phyloP scores from a whole-genome alignment of 1,140 invertebrate genomes.

The Drosophila pruinosa region DNA sequence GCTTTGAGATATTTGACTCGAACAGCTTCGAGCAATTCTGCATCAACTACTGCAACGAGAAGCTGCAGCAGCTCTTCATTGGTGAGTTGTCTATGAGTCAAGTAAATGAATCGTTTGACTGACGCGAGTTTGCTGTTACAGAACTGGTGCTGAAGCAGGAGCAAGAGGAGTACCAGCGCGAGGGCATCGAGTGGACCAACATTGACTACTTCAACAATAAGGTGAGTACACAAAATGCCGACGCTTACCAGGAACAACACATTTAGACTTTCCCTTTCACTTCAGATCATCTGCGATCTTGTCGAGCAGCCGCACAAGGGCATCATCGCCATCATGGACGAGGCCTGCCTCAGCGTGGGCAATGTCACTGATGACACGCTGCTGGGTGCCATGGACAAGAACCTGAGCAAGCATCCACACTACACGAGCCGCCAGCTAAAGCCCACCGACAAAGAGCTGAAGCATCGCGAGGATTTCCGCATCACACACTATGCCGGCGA shows the following conservation, averaged over 20 bases:
- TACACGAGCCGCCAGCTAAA: slow-evolving; percentile 94
- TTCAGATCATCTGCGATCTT: slow-evolving; percentile 93
- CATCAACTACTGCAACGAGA: slow-evolving; percentile 99
- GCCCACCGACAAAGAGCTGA: slow-evolving; percentile 91
- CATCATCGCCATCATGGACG: slow-evolving; percentile 96
- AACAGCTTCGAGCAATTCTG: slow-evolving; percentile 98
- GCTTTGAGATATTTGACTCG: slow-evolving; percentile 97
- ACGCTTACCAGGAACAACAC: not conserved
- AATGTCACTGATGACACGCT: slow-evolving; percentile 96
- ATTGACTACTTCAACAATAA: slow-evolving; percentile 97
- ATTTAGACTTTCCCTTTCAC: not conserved
- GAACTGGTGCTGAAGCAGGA: slow-evolving; percentile 97
- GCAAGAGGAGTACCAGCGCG: slow-evolving; percentile 96
- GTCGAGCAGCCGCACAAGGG: slow-evolving; percentile 95
- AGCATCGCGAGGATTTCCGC: slow-evolving; percentile 92
- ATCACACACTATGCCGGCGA: slow-evolving; percentile 98
- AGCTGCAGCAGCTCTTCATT: slow-evolving; percentile 97
- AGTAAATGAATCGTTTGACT: not conserved
- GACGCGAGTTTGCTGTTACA: slow-evolving; percentile 69
- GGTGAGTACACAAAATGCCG: slow-evolving; percentile 55
- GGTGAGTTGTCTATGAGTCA: slow-evolving; percentile 85
- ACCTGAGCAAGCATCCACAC: slow-evolving; percentile 93
- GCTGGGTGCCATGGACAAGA: slow-evolving; percentile 96
- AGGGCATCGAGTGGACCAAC: slow-evolving; percentile 96
- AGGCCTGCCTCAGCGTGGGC: slow-evolving; percentile 96